Conservation (phyloP, 2,888 invertebrate species). For the Stenurella melanura region DNA sequence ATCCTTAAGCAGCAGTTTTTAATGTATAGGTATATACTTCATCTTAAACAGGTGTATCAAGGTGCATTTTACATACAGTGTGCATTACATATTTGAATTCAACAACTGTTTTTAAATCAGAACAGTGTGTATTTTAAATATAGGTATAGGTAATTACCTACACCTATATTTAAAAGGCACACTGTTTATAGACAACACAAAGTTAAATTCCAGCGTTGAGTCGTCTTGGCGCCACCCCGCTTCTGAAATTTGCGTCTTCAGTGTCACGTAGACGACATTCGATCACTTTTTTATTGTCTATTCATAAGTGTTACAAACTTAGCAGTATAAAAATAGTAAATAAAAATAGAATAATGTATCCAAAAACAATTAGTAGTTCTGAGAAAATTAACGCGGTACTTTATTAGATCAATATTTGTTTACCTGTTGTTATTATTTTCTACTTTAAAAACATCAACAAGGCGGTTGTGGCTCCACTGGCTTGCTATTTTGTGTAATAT, state of each 20-base stretch:
- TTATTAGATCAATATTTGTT: neutral
- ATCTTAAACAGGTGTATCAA: too few species aligned
- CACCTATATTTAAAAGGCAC: neutral
- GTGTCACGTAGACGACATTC: constrained; percentile 16
- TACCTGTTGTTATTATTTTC: neutral
- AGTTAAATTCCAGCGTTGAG: constrained; percentile 10
- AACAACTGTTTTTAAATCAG: neutral
- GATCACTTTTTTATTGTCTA: constrained; percentile 10
- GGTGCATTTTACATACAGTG: neutral
- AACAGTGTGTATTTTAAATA: too few species aligned
- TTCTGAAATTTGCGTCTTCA: constrained; percentile 20
- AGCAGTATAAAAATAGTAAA: constrained; percentile 19
- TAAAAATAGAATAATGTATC: constrained; percentile 29
- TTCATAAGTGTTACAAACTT: constrained; percentile 8
- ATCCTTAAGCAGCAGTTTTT: too few species aligned
- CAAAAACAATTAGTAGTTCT: constrained; percentile 32
- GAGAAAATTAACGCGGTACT: constrained; percentile 13
- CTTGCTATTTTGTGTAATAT: too few species aligned
- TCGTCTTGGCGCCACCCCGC: constrained; percentile 25
- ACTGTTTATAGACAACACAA: neutral
- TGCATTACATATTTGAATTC: neutral
- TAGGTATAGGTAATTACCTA: too few species aligned
- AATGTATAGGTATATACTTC: too few species aligned
- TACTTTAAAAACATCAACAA: neutral
- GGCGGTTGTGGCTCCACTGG: too few species aligned